Evolutionary conservation across 2,113 vertebrate genomes (phyloP).

Genomic region (Rynchops niger): DNA sequence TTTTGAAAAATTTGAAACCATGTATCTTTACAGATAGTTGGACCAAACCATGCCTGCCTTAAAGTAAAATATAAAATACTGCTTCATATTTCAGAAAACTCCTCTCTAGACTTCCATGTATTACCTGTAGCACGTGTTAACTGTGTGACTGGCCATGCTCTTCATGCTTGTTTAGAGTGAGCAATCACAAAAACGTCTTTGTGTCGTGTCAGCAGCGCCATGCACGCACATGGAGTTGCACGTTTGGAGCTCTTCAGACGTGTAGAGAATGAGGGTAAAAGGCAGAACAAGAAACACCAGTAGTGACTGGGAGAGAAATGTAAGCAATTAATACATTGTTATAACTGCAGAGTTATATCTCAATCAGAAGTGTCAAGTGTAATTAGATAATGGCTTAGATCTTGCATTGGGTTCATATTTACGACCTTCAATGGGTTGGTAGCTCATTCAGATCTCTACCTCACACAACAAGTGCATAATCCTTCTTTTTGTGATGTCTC

Average conservation of each 20-base stretch:
- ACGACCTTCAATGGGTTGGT: background rate
- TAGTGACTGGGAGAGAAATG: background rate
- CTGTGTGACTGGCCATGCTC: background rate
- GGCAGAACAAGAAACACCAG: background rate
- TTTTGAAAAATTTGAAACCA: background rate
- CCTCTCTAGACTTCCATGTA: background rate
- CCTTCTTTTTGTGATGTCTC: background rate
- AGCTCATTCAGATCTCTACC: background rate
- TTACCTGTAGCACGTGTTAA: background rate
- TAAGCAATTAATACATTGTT: background rate
- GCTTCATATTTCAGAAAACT: background rate
- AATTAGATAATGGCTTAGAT: background rate
- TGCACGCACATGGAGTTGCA: fast-evolving
- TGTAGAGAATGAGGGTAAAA: background rate
- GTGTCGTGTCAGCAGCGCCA: background rate
- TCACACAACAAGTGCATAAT: background rate
- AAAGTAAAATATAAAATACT: background rate
- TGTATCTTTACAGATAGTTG: background rate
- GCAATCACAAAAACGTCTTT: background rate
- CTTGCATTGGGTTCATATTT: background rate
- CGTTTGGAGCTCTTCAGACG: fast-evolving
- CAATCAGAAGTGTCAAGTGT: background rate
- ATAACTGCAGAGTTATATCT: background rate
- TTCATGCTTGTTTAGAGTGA: background rate
- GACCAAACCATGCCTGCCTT: background rate